These are phyloP conservation scores for Pholis gunnellus DNA, from an alignment of 2,113 vertebrate genomes.

Conservation along the genomic window DNA sequence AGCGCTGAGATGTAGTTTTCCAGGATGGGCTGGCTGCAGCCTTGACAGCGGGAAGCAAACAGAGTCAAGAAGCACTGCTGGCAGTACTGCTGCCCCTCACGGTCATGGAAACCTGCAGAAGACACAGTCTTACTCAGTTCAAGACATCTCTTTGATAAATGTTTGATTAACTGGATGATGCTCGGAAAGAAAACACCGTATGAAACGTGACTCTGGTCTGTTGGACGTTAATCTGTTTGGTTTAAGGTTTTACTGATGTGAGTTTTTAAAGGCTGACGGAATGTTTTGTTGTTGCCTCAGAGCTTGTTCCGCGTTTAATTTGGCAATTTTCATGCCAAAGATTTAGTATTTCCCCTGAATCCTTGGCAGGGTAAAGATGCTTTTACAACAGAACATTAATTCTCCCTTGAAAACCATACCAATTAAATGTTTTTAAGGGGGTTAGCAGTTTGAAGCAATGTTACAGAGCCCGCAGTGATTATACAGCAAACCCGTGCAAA, in stretches of 20 bases:
- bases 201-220: not conserved
- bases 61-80: constrained; percentile 91
- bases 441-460: not conserved
- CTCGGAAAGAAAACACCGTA: not conserved
- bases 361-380: not conserved
- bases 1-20: constrained; percentile 96
- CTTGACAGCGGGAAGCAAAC: constrained; percentile 91
- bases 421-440: not conserved
- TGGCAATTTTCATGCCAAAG: constrained; percentile 18
- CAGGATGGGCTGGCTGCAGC: constrained; percentile 90
- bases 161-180: constrained; percentile 8
- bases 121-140: constrained; percentile 25
- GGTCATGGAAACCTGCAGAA: constrained; percentile 90
- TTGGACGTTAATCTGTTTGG: constrained; percentile 4
- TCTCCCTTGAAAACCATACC: not conserved
- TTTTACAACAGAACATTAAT: not conserved
- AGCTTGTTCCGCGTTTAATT: constrained; percentile 5
- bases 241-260: not conserved
- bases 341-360: not conserved
- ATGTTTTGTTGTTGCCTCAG: not conserved
- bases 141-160: constrained; percentile 8
- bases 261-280: not conserved
- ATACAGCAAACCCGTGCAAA: not conserved
- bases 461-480: not conserved
- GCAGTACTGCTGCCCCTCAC: constrained; percentile 92